A percentile compares a stretch with the other conserved stretches of the same genome.
Conservation (phyloP, 2,113 vertebrate genomes). For the Noctilio leporinus region DNA sequence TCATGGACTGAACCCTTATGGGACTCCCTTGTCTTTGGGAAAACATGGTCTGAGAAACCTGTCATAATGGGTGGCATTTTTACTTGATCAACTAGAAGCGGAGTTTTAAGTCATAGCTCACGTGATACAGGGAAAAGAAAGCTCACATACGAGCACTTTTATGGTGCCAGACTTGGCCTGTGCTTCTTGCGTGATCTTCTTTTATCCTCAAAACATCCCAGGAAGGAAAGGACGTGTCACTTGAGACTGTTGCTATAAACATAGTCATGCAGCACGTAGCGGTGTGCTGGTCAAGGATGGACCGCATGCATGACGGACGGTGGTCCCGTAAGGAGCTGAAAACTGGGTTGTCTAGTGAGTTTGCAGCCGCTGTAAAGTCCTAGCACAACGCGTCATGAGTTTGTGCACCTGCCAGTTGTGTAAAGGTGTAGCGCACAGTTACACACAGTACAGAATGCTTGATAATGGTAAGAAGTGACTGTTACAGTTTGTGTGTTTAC, state of each 20-base stretch:
- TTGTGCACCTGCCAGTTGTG: neutral
- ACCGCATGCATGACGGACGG: neutral
- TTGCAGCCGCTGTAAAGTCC: neutral
- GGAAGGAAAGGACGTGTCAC: neutral
- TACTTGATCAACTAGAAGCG: neutral
- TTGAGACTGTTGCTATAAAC: neutral
- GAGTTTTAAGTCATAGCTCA: neutral
- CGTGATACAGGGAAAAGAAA: neutral
- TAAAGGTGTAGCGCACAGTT: neutral
- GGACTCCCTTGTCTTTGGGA: neutral
- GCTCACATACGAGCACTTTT: neutral
- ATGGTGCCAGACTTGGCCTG: accelerated
- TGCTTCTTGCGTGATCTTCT: neutral
- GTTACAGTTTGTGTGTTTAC: neutral
- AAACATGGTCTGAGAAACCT: neutral
- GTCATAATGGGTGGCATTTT: neutral
- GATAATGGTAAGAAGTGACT: neutral
- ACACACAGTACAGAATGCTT: neutral
- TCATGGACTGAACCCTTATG: neutral
- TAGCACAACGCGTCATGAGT: neutral
- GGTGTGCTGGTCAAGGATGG: neutral
- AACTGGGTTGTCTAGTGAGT: neutral
- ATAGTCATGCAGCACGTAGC: neutral
- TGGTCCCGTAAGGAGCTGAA: neutral
- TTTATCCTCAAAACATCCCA: neutral